A percentile compares a stretch with the other conserved stretches of the same genome.
These are phyloP conservation scores for zebrafish (Danio rerio) DNA, from an alignment of 2,113 vertebrate species.

Conservation along the genomic window GRCz12tu NC_133187.1:23221501-23222000, in stretches of 20 bases:
- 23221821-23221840: no score
- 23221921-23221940: no score
- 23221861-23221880: no score
- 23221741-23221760: neutral
- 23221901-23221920: no score
- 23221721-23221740: neutral
- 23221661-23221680: neutral
- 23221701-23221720: neutral
- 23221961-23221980: no score
- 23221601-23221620: neutral
- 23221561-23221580: neutral
- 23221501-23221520: neutral
- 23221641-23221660: neutral
- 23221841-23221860: no score
- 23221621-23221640: neutral
- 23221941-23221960: no score
- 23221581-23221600: neutral
- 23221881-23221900: no score
- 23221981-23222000: no score
- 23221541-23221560: neutral
- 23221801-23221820: no score
- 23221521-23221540: neutral
- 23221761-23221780: no score
- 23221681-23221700: neutral
- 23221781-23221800: no score